phyloP scores from a whole-genome alignment of 2,113 vertebrate species.

The Connochaetes taurinus region DNA sequence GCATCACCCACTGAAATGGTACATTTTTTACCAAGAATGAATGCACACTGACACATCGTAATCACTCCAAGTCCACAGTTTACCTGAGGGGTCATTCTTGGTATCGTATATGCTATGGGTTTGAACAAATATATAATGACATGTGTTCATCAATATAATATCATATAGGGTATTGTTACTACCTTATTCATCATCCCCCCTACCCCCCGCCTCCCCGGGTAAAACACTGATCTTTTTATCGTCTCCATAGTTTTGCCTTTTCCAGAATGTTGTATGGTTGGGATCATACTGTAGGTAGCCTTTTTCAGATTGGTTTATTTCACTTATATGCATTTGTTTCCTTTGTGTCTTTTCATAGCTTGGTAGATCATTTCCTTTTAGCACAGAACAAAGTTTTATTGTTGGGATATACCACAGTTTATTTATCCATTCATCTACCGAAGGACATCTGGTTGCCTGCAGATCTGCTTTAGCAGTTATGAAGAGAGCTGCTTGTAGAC shows the following conservation, averaged over 20 bases:
- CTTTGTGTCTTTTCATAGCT: background rate
- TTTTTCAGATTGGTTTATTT: background rate
- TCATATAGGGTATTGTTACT: background rate
- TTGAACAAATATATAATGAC: background rate
- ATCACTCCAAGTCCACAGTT: background rate
- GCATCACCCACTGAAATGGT: background rate
- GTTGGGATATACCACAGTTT: background rate
- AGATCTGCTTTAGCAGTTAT: background rate
- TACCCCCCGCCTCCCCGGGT: rapidly evolving
- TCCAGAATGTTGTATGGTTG: background rate
- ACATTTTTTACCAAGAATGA: background rate
- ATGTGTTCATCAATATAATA: background rate
- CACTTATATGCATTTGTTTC: background rate
- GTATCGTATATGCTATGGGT: background rate
- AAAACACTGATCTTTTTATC: background rate
- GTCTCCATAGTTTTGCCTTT: background rate
- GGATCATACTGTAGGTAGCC: background rate
- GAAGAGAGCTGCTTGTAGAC: background rate
- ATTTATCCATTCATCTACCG: background rate
- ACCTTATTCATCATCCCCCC: background rate
- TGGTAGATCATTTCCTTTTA: background rate
- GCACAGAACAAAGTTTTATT: background rate
- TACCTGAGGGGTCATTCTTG: background rate
- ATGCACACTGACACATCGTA: background rate
- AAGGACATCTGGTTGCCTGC: background rate